Evolutionary conservation across 2,113 vertebrate genomes (phyloP).

Genomic region (Phaetusa simplex): DNA sequence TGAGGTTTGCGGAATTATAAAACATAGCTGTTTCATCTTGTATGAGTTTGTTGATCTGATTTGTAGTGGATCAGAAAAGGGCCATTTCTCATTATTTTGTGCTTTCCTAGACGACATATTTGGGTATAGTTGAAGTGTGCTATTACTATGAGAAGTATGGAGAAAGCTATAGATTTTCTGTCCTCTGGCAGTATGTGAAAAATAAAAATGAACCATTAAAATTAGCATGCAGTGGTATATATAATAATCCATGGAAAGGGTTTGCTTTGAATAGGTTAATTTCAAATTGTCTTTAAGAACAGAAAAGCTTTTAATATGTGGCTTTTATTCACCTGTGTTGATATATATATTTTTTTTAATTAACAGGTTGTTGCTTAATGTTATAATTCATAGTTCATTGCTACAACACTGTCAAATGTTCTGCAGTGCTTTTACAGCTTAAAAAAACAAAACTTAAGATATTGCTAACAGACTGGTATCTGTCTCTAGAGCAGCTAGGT

Average conservation of each 20-base stretch:
- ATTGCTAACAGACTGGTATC: constrained; percentile 2
- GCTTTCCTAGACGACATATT: neutral
- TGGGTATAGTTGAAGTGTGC: neutral
- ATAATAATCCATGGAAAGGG: neutral
- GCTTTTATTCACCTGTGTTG: neutral
- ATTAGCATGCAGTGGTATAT: neutral
- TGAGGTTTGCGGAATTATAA: constrained; percentile 44
- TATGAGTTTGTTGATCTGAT: constrained; percentile 16
- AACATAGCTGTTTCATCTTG: constrained; percentile 35
- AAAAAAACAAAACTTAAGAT: constrained; percentile 28
- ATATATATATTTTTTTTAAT: neutral
- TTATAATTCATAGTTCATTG: neutral
- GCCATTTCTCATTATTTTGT: neutral
- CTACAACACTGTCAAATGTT: neutral
- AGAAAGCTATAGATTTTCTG: neutral
- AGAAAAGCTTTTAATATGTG: neutral
- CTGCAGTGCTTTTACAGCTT: constrained; percentile 2
- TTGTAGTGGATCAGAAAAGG: neutral
- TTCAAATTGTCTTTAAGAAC: neutral
- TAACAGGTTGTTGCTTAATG: neutral
- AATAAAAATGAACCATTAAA: neutral
- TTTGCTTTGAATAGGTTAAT: neutral
- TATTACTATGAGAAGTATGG: neutral
- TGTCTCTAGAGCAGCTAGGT: constrained; percentile 35
- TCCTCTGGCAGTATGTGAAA: neutral